These are phyloP conservation scores for Aurelia coerulea DNA, from an alignment of 30 jellyfish, hydroid and myxozoan genomes.

Conservation along the genomic window DNA sequence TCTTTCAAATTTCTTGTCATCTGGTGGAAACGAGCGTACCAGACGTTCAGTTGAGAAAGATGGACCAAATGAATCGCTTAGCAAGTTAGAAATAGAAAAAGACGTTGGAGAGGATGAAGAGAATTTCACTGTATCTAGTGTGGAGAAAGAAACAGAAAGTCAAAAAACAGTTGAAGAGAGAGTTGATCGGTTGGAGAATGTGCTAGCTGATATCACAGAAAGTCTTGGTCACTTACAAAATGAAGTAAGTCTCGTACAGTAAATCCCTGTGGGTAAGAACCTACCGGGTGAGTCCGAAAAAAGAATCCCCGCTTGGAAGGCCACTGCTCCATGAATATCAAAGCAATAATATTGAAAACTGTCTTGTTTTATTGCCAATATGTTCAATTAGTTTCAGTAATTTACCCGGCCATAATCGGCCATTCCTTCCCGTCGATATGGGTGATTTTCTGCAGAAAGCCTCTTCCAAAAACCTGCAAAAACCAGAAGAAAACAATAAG, in stretches of 20 bases:
- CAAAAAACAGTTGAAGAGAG: conserved; percentile 3
- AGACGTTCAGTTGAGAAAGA: conserved; percentile 35
- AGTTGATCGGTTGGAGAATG: conserved; percentile 37
- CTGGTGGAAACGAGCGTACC: conserved; percentile 14
- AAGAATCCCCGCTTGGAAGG: no score
- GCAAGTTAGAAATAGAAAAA: not conserved
- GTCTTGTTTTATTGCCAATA: no score
- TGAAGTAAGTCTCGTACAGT: conserved; percentile 18
- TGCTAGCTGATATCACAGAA: conserved; percentile 13
- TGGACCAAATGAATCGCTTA: not conserved
- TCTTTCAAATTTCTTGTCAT: conserved; percentile 37
- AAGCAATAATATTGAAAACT: no score
- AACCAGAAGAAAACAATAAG: no score
- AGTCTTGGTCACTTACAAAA: conserved; percentile 19
- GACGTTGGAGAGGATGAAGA: not conserved
- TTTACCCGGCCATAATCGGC: no score
- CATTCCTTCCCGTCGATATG: no score
- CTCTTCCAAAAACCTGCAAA: no score
- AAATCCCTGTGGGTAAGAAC: not conserved
- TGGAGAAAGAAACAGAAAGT: not conserved
- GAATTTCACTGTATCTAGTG: not conserved
- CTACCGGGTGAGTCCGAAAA: not conserved
- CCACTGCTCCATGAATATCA: no score
- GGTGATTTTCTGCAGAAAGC: no score
- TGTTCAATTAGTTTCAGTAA: no score